Conservation (phyloP, 1,140 invertebrate species). For the Antheraea pernyi region DNA sequence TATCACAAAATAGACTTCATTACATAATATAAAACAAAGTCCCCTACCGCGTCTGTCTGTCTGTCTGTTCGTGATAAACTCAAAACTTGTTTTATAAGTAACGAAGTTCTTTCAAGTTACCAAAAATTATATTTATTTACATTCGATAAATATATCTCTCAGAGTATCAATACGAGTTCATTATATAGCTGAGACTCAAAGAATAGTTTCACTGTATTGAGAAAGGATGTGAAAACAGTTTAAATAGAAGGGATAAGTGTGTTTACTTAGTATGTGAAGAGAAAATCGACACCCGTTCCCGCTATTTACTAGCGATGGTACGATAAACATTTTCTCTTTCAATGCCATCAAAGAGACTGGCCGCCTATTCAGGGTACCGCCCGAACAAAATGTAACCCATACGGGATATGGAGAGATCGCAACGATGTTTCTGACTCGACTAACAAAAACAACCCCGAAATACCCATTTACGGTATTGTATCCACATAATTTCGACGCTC, state of each 20-base stretch:
- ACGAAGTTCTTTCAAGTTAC: too few species aligned
- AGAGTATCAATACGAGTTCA: too few species aligned
- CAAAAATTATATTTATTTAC: neutral
- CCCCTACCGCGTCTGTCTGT: too few species aligned
- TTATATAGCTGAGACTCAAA: conserved; percentile 10
- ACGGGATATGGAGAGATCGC: conserved; percentile 52
- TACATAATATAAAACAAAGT: too few species aligned
- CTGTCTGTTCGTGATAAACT: too few species aligned
- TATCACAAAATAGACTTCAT: too few species aligned
- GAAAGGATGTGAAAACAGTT: conserved; percentile 61
- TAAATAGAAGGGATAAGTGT: conserved; percentile 72
- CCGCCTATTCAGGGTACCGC: conserved; percentile 58
- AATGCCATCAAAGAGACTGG: conserved; percentile 71
- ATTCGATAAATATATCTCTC: too few species aligned
- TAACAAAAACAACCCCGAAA: conserved; percentile 33
- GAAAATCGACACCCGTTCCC: conserved; percentile 65
- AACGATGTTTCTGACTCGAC: conserved; percentile 38
- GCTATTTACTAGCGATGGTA: conserved; percentile 70
- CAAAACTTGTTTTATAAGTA: too few species aligned
- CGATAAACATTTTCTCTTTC: conserved; percentile 75
- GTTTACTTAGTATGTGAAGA: conserved; percentile 53
- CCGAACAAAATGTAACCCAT: conserved; percentile 63
- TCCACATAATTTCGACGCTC: neutral
- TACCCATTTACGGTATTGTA: conserved; percentile 26
- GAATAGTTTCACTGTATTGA: conserved; percentile 59